Evolutionary conservation across 2,888 invertebrate species (phyloP).

Genomic region (Caenorhabditis doughertyi): DNA sequence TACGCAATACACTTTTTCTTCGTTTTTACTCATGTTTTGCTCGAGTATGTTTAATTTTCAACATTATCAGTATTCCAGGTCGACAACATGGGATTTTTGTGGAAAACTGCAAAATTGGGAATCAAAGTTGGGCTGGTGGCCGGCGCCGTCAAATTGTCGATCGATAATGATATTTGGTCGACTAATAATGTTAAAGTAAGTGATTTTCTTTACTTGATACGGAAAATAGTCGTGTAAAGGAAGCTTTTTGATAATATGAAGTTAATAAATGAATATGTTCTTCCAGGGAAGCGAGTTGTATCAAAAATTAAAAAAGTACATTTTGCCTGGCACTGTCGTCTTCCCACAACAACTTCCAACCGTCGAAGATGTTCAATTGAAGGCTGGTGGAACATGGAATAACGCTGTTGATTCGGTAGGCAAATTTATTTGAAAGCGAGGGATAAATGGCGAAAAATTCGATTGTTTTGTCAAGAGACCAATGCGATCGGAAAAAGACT

Average conservation of each 20-base stretch:
- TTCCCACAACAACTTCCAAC: conserved; percentile 79
- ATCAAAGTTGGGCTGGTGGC: conserved; percentile 78
- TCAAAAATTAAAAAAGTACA: conserved; percentile 77
- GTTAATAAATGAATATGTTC: too few species aligned
- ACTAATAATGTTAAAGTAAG: conserved; percentile 73
- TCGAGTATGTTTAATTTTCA: not conserved
- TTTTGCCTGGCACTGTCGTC: conserved; percentile 80
- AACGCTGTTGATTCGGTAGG: conserved; percentile 74
- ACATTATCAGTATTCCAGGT: not conserved
- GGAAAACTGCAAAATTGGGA: conserved; percentile 70
- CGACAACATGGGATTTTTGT: conserved; percentile 61
- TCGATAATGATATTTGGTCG: conserved; percentile 81
- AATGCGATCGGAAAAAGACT: too few species aligned
- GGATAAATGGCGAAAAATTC: too few species aligned
- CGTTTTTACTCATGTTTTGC: not conserved
- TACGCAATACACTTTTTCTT: not conserved
- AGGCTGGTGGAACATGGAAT: conserved; percentile 78
- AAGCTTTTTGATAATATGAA: too few species aligned
- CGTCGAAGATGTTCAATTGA: conserved; percentile 74
- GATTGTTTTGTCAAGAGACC: too few species aligned
- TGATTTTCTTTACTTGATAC: not conserved
- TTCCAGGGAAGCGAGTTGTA: conserved; percentile 75
- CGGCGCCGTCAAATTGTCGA: conserved; percentile 79
- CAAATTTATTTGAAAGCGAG: not conserved
- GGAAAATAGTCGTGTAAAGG: too few species aligned